Evolutionary conservation across 2,113 vertebrate genomes (phyloP), one percentile per base, ranked within the genome.

Genomic region (Lepus timidus): DNA sequence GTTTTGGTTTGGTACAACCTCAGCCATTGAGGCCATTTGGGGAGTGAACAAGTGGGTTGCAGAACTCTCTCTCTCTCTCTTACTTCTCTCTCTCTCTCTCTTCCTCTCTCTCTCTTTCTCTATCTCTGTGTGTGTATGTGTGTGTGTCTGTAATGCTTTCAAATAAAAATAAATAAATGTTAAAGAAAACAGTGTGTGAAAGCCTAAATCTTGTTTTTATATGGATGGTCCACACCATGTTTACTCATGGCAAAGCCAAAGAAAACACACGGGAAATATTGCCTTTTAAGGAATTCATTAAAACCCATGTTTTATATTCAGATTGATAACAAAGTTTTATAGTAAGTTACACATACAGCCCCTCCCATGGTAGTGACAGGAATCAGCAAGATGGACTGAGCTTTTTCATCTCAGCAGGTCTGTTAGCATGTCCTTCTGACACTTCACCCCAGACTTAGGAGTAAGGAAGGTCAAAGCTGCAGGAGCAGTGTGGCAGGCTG

Each of bases 201-300:
- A 29, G 44, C 36, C 49, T 29, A 13, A 91, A 79, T 11, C 49
- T 80, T 79, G 29, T 36, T 83, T 95, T 88, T 67, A 25, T 51
- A 7, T 3, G 20, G 29, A 64, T 71, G 36, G 23, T 83, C 61
- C 36, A 20, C 16, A 25, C 36, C 13, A 84, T 85, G 84, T 39
- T 79, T 81, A 16, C 64, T 93, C 78, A 58, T 61, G 27, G 31
- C 36, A 91, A 90, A 68, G 31, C 65, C 36, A 74, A 87, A 79
- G 33, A 74, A 19, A 8, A 13, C 19, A 73, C 29, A 29, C 29
- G 12, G 14, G 17, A 9, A 84, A 55, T 88, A 87, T 87, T 85
- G 10, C 29, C 67, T 62, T n/a, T 52, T 85, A 78, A 87, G n/a
- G 9, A n/a, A 78, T 74, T 73, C 85, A 33, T 78, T 84, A 92